phyloP scores from a whole-genome alignment of 2,113 vertebrate species.

The Naja naja region DNA sequence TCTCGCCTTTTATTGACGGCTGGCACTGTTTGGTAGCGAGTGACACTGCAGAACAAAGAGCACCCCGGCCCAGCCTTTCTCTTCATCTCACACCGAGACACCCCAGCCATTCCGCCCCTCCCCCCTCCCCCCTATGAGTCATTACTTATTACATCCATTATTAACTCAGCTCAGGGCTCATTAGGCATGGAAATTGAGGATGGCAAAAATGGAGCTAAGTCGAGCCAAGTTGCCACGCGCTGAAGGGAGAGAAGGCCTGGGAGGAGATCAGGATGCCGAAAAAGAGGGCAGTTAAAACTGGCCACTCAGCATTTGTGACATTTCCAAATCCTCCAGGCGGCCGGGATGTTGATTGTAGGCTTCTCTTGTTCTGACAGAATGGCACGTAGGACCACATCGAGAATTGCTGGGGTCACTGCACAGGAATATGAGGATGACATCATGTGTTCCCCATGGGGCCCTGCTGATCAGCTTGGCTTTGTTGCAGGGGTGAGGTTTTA shows the following conservation, averaged over 20 bases:
- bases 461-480: constrained; percentile 55
- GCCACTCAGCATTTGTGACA: constrained; percentile 66
- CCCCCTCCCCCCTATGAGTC: constrained; percentile 79
- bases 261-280: neutral
- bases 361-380: constrained; percentile 69
- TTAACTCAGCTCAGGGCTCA: constrained; percentile 85
- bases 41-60: constrained; percentile 84
- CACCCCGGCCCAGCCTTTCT: constrained; percentile 69
- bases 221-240: constrained; percentile 47
- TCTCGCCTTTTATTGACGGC: constrained; percentile 86
- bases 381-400: constrained; percentile 50
- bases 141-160: constrained; percentile 87
- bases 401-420: constrained; percentile 51
- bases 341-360: constrained; percentile 64
- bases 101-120: constrained; percentile 69
- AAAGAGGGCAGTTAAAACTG: constrained; percentile 64
- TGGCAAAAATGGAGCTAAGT: constrained; percentile 61
- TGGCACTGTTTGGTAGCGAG: constrained; percentile 77
- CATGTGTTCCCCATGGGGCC: constrained; percentile 51
- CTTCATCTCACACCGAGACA: constrained; percentile 66
- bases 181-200: constrained; percentile 81
- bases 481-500: neutral
- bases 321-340: constrained; percentile 66
- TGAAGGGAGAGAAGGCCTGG: constrained; percentile 25
- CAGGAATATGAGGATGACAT: constrained; percentile 43